Evolutionary conservation across 2,888 invertebrate genomes (phyloP).

Genomic region (Therioaphis trifolii): DNA sequence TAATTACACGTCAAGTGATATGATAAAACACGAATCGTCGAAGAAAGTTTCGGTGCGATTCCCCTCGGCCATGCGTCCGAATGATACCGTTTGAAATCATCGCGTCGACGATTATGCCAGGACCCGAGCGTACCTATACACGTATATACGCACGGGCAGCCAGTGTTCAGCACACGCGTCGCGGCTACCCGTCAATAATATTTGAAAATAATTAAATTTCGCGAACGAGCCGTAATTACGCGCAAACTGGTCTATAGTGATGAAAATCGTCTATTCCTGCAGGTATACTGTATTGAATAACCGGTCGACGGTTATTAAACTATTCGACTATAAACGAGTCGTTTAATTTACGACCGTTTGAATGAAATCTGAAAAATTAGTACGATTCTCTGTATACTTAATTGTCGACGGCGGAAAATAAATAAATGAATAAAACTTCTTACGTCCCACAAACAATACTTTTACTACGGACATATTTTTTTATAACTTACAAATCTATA

Average conservation of each 20-base stretch:
- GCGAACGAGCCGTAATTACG: conserved; percentile 18
- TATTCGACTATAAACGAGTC: neutral
- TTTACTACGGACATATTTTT: conserved; percentile 13
- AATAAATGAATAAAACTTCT: conserved; percentile 25
- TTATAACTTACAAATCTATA: neutral
- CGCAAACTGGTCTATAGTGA: conserved; percentile 35
- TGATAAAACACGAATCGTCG: neutral
- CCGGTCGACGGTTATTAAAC: conserved; percentile 13
- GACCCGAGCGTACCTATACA: no score
- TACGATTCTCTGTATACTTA: neutral
- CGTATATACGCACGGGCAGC: no score
- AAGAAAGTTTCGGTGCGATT: conserved; percentile 43
- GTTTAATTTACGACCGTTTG: conserved; percentile 28
- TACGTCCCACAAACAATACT: conserved; percentile 21
- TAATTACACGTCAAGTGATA: no score
- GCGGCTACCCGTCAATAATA: neutral
- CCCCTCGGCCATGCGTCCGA: conserved; percentile 22
- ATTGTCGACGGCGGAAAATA: neutral
- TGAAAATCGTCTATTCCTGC: conserved; percentile 17
- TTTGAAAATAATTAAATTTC: conserved; percentile 30
- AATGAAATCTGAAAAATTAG: conserved; percentile 8
- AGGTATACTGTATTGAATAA: neutral
- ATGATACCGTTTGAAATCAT: neutral
- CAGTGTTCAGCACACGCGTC: neutral
- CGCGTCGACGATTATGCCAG: neutral